Evolutionary conservation across 2,797 vertebrate genomes (phyloP), one percentile per base, ranked within the genome.

Genomic region (Helarctos malayanus): DNA sequence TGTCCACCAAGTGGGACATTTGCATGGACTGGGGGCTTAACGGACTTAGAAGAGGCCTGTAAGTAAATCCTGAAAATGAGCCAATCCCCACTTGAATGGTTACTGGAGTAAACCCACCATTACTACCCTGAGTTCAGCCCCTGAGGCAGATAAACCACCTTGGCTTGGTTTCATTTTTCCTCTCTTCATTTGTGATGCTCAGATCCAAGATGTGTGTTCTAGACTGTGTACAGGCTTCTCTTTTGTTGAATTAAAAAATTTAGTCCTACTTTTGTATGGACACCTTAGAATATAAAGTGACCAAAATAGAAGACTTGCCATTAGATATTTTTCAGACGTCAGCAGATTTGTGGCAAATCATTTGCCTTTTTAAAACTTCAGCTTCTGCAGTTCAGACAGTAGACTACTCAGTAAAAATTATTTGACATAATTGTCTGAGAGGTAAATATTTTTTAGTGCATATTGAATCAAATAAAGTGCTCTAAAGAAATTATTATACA

Each of bases 1-100:
- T 47, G 97, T 98, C 96, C 95, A 61, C 89, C 97, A 98, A 98
- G 97, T 97, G 98, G 98, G 98, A 98, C 98, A 96, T 89, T 97
- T 97, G 98, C 97, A 97, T 97, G 96, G 96, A 97, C 97, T 97
- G 54, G 97, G 97, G 97, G 86, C 97, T 97, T 98, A 94, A 91
- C 95, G 91, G 95, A 98, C 93, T 83, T 96, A 79, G 97, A 93
- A 98, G 95, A 97, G 95, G 95, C 96, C 96, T 98, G 83, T 98
- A 95, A 97, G 91, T 96, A 63, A 89, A 93, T 89, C 92, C 16
- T 96, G 96, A 95, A 88, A 98, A 68, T 45, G 85, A 98, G 98
- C 97, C 94, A 89, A 69, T 94, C 91, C 96, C 97, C 96, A 96
- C 96, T 95, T 91, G 63, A 90, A 69, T 79, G 96, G 88, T 82